Evolutionary conservation across 2,888 invertebrate genomes (phyloP), one percentile per base, ranked within the genome.

Genomic region (Eremobia ochroleuca): DNA sequence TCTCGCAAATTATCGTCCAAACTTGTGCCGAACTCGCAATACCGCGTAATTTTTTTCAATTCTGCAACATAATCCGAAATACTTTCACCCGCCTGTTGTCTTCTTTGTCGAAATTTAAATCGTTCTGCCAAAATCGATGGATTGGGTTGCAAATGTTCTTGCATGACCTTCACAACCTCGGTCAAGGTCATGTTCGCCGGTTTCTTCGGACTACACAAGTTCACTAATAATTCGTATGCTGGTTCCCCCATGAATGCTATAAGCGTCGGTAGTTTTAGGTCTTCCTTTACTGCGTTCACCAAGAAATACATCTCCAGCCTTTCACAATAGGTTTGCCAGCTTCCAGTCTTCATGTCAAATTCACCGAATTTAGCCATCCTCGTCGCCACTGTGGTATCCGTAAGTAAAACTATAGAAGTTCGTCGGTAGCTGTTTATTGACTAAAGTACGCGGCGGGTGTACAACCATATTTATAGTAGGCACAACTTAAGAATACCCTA

Each of bases 11-110:
- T 61, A n/a, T 64, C 15, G 15, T 64, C 37, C 15, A 37, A 40
- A 37, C 64, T 40, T 37, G 37, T 62, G 13, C 37, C 37, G 37
- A 37, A 37, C 4, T 37, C 37, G 5, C 37, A 37, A 37, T 37
- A 37, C 37, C 37, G 37, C 3, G 37, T 37, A 4, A 37, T 37
- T 4, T 37, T 37, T 37, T 37, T 37, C 37, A 37, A 37, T 4
- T 37, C 37, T 4, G 37, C 37, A 3, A 37, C 37, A 37, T 37
- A 37, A 4, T 37, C 37, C 37, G 37, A 37, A 37, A 3, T 37
- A 4, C n/a, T 55, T n/a, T n/a, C n/a, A n/a, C n/a, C 13, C 0
- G n/a, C 0, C 5, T n/a, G 4, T 55, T 55, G n/a, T 55, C 13
- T 55, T 55, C 5, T n/a, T n/a, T 55, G 55, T 55, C n/a, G 4